Conservation (phyloP, 2,888 invertebrate species). For the Lasioglossum malachurum region DNA sequence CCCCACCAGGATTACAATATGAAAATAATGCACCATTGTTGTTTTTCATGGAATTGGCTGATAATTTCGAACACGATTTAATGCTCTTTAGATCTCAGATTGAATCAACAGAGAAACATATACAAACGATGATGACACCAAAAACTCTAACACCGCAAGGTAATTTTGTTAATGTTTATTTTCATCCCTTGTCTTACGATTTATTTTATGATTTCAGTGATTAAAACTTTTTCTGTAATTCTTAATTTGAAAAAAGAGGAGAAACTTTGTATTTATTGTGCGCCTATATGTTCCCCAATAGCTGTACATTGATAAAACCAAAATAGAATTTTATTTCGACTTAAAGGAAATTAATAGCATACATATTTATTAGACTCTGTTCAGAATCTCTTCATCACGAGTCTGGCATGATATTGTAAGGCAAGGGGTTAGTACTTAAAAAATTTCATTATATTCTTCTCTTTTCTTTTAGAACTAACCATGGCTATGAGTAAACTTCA, state of each 20-base stretch:
- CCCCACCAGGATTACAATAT: slow-evolving; percentile 90
- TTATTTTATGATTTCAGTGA: too few species aligned
- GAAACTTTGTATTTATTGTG: too few species aligned
- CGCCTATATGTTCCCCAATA: too few species aligned
- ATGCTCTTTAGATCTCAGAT: slow-evolving; percentile 90
- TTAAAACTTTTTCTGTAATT: too few species aligned
- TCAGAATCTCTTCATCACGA: too few species aligned
- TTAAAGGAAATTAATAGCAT: too few species aligned
- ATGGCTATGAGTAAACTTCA: slow-evolving; percentile 93
- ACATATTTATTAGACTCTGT: too few species aligned
- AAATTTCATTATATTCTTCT: not conserved
- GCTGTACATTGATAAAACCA: too few species aligned
- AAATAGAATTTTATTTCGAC: too few species aligned
- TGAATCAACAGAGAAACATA: slow-evolving; percentile 90
- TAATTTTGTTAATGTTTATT: slow-evolving; percentile 71
- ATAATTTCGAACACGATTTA: slow-evolving; percentile 90
- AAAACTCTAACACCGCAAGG: slow-evolving; percentile 89
- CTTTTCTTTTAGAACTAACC: slow-evolving; percentile 88
- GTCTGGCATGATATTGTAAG: too few species aligned
- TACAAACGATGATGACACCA: slow-evolving; percentile 89
- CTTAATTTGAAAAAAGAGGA: too few species aligned
- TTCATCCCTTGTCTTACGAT: not conserved
- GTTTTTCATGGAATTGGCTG: slow-evolving; percentile 89
- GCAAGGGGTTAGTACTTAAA: not conserved
- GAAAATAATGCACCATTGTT: slow-evolving; percentile 90